Base-by-base conservation (phyloP, 1,140 invertebrate genomes). In the Papilio xuthus region DNA sequence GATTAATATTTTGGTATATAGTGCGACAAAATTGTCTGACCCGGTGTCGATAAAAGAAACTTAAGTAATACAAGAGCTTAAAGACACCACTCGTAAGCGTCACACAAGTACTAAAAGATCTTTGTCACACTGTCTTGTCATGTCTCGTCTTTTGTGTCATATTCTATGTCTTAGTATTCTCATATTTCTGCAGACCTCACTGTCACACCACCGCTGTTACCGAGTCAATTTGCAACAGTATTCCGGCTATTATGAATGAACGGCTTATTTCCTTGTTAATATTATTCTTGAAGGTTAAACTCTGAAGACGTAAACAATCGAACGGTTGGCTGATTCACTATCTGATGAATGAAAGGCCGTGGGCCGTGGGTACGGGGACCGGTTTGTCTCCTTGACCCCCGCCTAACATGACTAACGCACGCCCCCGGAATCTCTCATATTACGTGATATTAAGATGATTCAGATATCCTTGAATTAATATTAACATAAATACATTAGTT, bases 341-440 rank as follows among this genome's bases (percentile, higher is more conserved):
- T 63, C 26, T 28, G 12, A 63, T 63, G 60, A 63, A 63, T 63
- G 60, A 63, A 63, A 63, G 60, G 60, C 60, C 60, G 60, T 63
- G 60, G 60, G 60, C 60, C 60, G 60, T 63, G 60, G 60, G 60
- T 63, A 63, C 60, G 60, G 26, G 26, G 60, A 63, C 60, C 60
- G 60, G 60, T 63, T 28, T 28, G 26, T 63, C 60, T 63, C 60
- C 60, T 63, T 63, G 60, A 63, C 60, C 60, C 60, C 26, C 53
- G 53, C 47, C 47, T 18, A 50, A 20, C n/a, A 10, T 63, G 60
- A 63, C 26, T 63, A 63, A 63, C 13, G 26, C 26, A 10, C 60
- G 60, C 60, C 60, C 60, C 60, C 60, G 60, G 60, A 63, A 63
- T 63, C 60, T 63, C 26, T 28, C 20, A n/a, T 12, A 63, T 63